Evolutionary conservation across 2,888 invertebrate species (phyloP).

Genomic region (Empis livida): DNA sequence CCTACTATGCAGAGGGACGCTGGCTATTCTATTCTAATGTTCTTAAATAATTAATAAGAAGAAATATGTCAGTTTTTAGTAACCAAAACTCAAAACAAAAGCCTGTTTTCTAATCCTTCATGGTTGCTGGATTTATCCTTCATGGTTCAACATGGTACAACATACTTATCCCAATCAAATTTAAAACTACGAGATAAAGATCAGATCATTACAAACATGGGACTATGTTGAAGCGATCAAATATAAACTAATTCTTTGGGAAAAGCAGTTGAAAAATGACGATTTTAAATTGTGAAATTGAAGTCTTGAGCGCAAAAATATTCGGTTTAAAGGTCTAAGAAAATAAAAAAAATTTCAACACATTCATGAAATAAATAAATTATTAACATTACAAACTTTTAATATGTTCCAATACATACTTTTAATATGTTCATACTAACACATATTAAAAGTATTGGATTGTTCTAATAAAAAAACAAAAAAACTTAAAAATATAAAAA

Average conservation of each 20-base stretch:
- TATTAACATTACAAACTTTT: no score
- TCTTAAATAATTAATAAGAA: constrained; percentile 14
- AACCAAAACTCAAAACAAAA: constrained; percentile 6
- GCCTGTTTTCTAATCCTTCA: constrained; percentile 4
- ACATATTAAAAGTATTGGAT: no score
- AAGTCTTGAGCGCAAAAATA: no score
- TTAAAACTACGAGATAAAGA: constrained; percentile 11
- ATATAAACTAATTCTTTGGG: constrained; percentile 15
- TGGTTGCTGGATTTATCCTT: constrained; percentile 9
- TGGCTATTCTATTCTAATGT: constrained; percentile 15
- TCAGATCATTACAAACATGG: constrained; percentile 14
- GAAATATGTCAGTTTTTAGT: constrained; percentile 8
- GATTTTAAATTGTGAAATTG: no score
- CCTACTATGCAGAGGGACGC: constrained; percentile 15
- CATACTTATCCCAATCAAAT: constrained; percentile 10
- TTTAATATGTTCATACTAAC: no score
- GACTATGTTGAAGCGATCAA: constrained; percentile 14
- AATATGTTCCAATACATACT: no score
- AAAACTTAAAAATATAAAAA: no score
- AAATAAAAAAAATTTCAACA: no score
- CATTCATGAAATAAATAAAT: no score
- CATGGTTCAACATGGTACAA: constrained; percentile 8
- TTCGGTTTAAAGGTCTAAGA: no score
- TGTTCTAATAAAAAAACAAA: no score
- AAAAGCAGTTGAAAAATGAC: constrained; percentile 10